Percentiles rank a stretch among this genome's conserved stretches.
Conservation (phyloP, 2,113 vertebrate genomes). For the Pelecanoides urinatrix region DNA sequence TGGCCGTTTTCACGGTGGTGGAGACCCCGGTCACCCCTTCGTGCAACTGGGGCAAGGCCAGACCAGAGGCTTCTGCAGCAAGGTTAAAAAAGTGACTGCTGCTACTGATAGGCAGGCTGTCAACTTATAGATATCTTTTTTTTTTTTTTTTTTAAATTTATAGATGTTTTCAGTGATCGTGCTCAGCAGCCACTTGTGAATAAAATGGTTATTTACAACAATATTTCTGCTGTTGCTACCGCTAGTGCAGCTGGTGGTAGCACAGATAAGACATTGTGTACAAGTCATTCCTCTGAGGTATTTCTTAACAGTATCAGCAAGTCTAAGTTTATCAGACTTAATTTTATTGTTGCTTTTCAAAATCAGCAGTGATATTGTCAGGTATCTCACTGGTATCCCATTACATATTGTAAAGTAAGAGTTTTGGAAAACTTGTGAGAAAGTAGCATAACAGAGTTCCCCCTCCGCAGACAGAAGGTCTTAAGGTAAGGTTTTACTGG, state of each 20-base stretch:
- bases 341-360: neutral
- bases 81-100: fast-evolving
- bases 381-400: neutral
- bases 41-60: neutral
- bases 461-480: no score
- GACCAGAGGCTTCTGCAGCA: neutral
- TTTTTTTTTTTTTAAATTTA: no score
- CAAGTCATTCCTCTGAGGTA: no score
- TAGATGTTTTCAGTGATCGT: neutral
- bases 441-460: neutral
- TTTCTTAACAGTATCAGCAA: neutral
- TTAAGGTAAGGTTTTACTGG: neutral
- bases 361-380: neutral
- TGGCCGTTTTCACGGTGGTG: fast-evolving
- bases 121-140: neutral
- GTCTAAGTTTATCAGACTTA: neutral
- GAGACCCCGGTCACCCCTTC: neutral
- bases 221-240: fast-evolving
- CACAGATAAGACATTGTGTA: neutral
- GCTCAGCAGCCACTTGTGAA: neutral
- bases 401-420: neutral
- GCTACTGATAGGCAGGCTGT: neutral
- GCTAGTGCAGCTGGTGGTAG: neutral
- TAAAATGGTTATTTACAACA: neutral
- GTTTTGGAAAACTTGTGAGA: neutral